Evolutionary conservation across 2,888 invertebrate genomes (phyloP), one percentile per base, ranked within the genome.

Genomic region (Rhamphomyia laevipes): DNA sequence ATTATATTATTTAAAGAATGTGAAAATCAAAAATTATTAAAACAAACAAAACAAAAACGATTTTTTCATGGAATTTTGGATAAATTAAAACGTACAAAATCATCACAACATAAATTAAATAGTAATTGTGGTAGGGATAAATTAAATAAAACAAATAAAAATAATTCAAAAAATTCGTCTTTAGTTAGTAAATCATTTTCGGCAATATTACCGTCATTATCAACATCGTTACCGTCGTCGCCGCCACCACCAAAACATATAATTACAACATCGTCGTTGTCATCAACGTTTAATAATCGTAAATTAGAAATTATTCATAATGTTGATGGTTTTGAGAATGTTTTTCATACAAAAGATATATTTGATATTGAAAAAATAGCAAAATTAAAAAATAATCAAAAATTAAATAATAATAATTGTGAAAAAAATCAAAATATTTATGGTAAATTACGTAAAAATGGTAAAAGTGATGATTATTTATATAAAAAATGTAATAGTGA

Each of bases 311-410:
- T 70, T 23, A 60, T 69, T 18, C 68, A 70, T 55, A 66, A 70
- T 54, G 65, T 69, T 38, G 67, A 65, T 37, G 67, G 61, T 5
- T 59, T 53, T 49, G 59, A 63, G 6, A 59, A 64, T 47, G 67
- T 67, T 1, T 69, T 66, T 46, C 63, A 61, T 50, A 68, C 68
- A 35, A 65, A 67, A 48, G 63, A 65, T 43, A 65, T 67, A 5
- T 69, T 70, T 43, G 68, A 69, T 59, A 59, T 68, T 51, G 61
- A 61, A 51, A 59, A 59, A 31, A 68, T 69, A 43, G 66, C 64
- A 51, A 62, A 67, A 50, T 55, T 67, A 15, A 69, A 68, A 54
- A 59, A 59, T 38, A 43, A 18, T 3, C 46, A 7, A 61, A n/a
- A 61, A 53, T 58, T 60, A 47, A n/a, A n/a, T 46, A 67, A 65